Base-by-base conservation (phyloP, 2,113 vertebrate species). In the Pachyramphus minor region DNA sequence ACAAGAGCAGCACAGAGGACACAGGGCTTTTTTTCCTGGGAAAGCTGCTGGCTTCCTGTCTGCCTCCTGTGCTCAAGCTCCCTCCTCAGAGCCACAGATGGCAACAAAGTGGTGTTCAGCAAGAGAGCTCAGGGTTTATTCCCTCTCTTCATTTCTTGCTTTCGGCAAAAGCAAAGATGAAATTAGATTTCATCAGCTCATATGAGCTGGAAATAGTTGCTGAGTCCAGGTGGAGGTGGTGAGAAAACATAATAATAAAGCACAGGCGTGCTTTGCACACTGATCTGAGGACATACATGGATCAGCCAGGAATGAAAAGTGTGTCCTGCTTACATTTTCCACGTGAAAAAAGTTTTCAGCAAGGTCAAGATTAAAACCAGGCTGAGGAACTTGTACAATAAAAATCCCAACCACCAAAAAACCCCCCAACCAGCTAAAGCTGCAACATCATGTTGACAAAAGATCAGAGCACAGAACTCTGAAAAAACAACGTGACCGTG, bases 1-100 rank as follows among this genome's bases (percentile, higher is more conserved):
- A 27, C 11, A 11, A 45, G 84, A 94, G 80, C 82, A 53, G 90
- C 89, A 75, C 66, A 68, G 87, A 95, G 94, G 91, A 97, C 96
- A 95, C 73, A 87, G 81, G 69, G 87, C 44, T 87, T 95, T 93
- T 94, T 94, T 93, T 60, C 63, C 84, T 64, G 76, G 86, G 87
- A 95, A 96, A 90, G 87, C 91, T 95, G 91, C 67, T 95, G 87
- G 73, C 89, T 97, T 96, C 93, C 89, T 92, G 91, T 55, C 69
- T 0, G 14, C 83, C 95, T 84, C 96, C 93, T 42, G 41, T 60
- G 68, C 88, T 52, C 93, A 63, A 75, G 63, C 84, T 94, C 89
- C 76, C 76, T 90, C 59, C 9, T 39, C 88, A 49, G 84, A 87
- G 95, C 87, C 1, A 0, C 90, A 92, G 89, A 92, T 91, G 91